Base-by-base conservation (phyloP, 2,113 vertebrate genomes). In the Tyto alba region DNA sequence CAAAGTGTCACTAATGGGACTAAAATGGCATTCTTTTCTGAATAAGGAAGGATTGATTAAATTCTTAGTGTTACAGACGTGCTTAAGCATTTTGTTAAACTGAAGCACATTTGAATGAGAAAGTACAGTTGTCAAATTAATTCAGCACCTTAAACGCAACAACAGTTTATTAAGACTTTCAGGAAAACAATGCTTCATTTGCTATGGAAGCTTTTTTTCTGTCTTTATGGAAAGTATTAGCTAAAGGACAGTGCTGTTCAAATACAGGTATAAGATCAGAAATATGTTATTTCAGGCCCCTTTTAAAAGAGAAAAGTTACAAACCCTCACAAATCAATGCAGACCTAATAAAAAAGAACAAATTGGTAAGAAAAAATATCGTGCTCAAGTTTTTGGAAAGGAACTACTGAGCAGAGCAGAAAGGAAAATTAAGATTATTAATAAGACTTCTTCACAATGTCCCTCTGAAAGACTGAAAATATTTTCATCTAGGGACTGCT, bases 401-500 rank as follows among this genome's bases (percentile, higher is more conserved):
- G 40, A 90, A 59, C 6, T 32, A 43, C 55, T 52, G 43, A 96
- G 47, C 32, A 84, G 47, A 88, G 55, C 18, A 76, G 23, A 63
- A 93, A 88, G 38, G 15, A 89, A 88, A 96, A 91, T 71, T 53
- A 85, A 94, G 89, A 84, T 72, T 77, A 82, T 74, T 87, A 94
- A 88, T 94, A 94, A 90, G 80, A 85, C 32, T 84, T 93, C 67
- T 83, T 95, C 41, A 52, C 26, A 62, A 59, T 41, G 32, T 68
- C 41, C 36, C 30, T 41, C 55, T 59, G 60, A 83, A 73, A 90
- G 75, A 74, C 1, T 43, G 45, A 68, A 86, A 84, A 47, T 57
- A 50, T 68, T 69, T 91, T 45, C 40, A 73, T 41, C 26, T 25
- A 90, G 64, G 50, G 59, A 78, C 60, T 79, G n/a, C 40, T 59